A percentile compares a stretch with the other conserved stretches of the same genome.
Conservation (phyloP, 2,888 invertebrate species). For the Coremacera marginata region DNA sequence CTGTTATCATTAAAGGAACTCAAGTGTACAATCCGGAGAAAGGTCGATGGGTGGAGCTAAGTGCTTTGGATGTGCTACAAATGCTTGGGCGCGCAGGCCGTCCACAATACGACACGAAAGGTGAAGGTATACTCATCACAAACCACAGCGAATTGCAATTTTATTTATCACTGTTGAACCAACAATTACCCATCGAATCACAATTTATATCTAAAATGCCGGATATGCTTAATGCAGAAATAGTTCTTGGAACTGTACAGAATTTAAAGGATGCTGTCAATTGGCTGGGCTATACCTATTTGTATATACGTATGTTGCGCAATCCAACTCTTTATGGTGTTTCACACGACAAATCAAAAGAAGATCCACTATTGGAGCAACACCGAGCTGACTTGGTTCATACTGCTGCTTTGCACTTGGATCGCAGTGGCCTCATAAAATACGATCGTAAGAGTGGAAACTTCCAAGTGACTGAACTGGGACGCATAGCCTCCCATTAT, state of each 20-base stretch:
- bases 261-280: conserved; percentile 90
- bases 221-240: conserved; percentile 98
- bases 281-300: conserved; percentile 96
- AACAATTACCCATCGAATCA: conserved; percentile 98
- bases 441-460: conserved; percentile 96
- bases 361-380: conserved; percentile 88
- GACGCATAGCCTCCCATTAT: conserved; percentile 97
- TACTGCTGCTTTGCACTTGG: conserved; percentile 90
- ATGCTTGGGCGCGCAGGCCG: conserved; percentile 98
- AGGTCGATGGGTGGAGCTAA: conserved; percentile 97
- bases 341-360: conserved; percentile 80
- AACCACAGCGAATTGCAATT: conserved; percentile 99
- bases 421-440: conserved; percentile 93
- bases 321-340: conserved; percentile 92
- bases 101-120: conserved; percentile 98
- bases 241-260: conserved; percentile 92
- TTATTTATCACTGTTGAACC: conserved; percentile 96
- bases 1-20: conserved; percentile 95
- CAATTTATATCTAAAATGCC: conserved; percentile 93
- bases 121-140: conserved; percentile 96
- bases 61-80: conserved; percentile 97
- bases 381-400: conserved; percentile 95
- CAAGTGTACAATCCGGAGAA: conserved; percentile 99
- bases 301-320: conserved; percentile 95
- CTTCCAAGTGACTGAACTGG: conserved; percentile 90